Evolutionary conservation across 2,113 vertebrate species (phyloP).

Genomic region (Acrocephalus arundinaceus): DNA sequence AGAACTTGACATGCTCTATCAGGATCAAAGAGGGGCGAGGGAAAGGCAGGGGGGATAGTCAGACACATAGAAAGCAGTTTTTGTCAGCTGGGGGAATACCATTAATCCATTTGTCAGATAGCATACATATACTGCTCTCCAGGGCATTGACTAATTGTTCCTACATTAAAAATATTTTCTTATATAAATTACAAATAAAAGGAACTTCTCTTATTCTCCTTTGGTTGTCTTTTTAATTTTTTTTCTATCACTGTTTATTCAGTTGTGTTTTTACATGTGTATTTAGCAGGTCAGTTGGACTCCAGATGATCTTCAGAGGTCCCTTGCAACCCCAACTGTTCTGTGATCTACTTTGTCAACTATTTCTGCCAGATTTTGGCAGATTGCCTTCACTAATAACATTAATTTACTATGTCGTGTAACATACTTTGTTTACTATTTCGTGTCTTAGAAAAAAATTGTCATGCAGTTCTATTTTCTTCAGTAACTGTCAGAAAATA

Average conservation of each 20-base stretch:
- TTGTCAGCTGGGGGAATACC: background rate
- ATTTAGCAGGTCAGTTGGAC: background rate
- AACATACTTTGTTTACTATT: constrained; percentile 5
- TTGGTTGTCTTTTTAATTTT: background rate
- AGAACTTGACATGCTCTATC: constrained; percentile 22
- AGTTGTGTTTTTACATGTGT: background rate
- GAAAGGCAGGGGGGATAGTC: background rate
- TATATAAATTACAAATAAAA: background rate
- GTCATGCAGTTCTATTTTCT: background rate
- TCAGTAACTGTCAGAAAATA: background rate
- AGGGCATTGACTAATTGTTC: constrained; percentile 4
- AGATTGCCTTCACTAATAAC: background rate
- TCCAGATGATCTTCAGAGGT: background rate
- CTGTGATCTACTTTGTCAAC: background rate
- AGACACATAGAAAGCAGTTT: background rate
- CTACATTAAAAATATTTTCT: background rate
- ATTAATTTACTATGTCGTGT: background rate
- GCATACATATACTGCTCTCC: background rate
- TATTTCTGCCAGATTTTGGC: background rate
- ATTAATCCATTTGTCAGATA: constrained; percentile 41
- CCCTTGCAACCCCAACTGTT: background rate
- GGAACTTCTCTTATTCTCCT: background rate
- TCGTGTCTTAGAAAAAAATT: background rate
- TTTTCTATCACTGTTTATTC: background rate
- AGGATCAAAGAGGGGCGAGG: background rate